A percentile compares a stretch with the other conserved stretches of the same genome.
Evolutionary conservation across 2,113 vertebrate species (phyloP).

Genomic region (Cebus imitator): DNA sequence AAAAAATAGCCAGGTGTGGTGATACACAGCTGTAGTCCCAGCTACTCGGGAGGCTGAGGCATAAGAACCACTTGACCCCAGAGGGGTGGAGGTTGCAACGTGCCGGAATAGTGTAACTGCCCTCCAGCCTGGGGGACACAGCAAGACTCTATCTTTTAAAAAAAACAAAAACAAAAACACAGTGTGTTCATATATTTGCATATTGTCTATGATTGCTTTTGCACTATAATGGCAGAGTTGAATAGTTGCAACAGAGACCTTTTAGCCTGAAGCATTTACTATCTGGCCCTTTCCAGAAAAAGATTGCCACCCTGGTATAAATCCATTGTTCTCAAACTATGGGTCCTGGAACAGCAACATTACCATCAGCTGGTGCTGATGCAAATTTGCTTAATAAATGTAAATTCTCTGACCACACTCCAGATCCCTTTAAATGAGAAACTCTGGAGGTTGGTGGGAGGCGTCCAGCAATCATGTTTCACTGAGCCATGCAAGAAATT

Average conservation of each 20-base stretch:
- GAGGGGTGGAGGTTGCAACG: no score
- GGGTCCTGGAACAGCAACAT: not conserved
- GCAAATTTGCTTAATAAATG: not conserved
- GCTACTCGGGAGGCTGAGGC: no score
- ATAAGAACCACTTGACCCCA: no score
- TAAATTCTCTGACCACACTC: not conserved
- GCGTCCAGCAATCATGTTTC: not conserved
- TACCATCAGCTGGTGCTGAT: not conserved
- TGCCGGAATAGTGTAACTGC: no score
- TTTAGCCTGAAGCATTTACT: not conserved
- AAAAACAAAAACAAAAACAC: not conserved
- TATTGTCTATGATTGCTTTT: not conserved
- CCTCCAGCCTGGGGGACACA: no score
- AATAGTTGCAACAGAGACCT: not conserved
- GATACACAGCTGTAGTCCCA: no score
- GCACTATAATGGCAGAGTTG: not conserved
- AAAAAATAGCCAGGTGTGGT: no score
- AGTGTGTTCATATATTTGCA: not conserved
- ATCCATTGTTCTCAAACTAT: not conserved
- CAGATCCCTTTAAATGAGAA: not conserved
- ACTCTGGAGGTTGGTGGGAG: not conserved
- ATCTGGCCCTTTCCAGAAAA: not conserved
- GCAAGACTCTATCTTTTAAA: no score
- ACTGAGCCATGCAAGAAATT: not conserved
- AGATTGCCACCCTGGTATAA: no score